A percentile compares a stretch with the other conserved stretches of the same genome.
These are phyloP conservation scores for Plusia festucae DNA, from an alignment of 2,888 invertebrate genomes.

Conservation along the genomic window DNA sequence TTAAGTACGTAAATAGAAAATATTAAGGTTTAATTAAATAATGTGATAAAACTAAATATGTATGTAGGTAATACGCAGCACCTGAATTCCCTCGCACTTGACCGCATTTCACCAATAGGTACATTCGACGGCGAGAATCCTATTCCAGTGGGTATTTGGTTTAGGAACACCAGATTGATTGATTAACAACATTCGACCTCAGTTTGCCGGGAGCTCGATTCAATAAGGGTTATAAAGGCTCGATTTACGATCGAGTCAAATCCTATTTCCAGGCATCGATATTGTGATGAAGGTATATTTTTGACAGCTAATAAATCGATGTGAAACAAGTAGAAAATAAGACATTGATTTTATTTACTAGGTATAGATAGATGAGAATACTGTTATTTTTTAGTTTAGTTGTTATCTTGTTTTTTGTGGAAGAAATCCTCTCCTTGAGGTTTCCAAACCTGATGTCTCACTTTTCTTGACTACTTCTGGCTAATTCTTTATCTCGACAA, in stretches of 20 bases:
- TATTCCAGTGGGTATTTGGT: background rate
- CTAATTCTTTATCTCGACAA: too few relatives aligned
- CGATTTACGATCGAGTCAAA: slow-evolving; percentile 2
- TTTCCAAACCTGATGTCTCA: too few relatives aligned
- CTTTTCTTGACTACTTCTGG: too few relatives aligned
- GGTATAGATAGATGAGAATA: too few relatives aligned
- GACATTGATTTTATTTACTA: too few relatives aligned
- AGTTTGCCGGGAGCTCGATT: background rate
- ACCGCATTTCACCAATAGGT: background rate
- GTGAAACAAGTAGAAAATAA: background rate
- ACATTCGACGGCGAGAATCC: background rate
- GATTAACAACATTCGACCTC: slow-evolving; percentile 1
- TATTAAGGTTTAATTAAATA: background rate
- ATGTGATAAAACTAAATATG: background rate
- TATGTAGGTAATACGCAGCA: background rate
- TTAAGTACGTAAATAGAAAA: too few relatives aligned
- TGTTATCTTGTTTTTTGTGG: too few relatives aligned
- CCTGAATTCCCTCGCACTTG: background rate
- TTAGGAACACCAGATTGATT: slow-evolving; percentile 4
- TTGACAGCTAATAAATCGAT: slow-evolving; percentile 4
- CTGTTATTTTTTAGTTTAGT: too few relatives aligned
- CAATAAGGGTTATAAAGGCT: slow-evolving; percentile 6
- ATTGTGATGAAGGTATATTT: background rate
- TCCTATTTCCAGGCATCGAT: background rate
- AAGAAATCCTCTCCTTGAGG: too few relatives aligned